phyloP scores from a whole-genome alignment of 2,888 invertebrate species.

The Lacanobia wlatinum region DNA sequence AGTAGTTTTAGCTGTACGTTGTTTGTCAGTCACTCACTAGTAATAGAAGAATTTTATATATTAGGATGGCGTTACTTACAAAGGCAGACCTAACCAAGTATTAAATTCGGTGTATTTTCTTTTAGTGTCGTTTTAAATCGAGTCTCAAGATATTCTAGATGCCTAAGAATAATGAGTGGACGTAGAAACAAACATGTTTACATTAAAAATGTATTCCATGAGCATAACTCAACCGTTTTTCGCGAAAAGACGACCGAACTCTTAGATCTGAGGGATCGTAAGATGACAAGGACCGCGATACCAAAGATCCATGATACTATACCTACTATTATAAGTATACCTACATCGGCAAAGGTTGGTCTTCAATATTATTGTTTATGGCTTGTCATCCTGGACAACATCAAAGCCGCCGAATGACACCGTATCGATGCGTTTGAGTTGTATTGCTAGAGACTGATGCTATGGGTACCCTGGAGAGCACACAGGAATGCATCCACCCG shows the following conservation, averaged over 20 bases:
- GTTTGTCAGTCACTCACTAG: too few relatives aligned
- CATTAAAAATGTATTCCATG: not conserved
- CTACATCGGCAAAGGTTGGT: not conserved
- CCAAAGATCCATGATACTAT: too few relatives aligned
- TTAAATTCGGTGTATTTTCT: not conserved
- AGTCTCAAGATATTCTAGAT: conserved; percentile 2
- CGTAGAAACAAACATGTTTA: not conserved
- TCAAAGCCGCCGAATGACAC: not conserved
- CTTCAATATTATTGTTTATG: not conserved
- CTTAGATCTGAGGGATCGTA: not conserved
- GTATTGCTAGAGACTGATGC: not conserved
- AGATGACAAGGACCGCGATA: too few relatives aligned
- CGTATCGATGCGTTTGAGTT: too few relatives aligned
- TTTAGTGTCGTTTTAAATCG: not conserved
- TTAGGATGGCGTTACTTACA: too few relatives aligned
- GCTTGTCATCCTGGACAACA: not conserved
- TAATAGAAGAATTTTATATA: too few relatives aligned
- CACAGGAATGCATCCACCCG: not conserved
- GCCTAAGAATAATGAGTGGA: too few relatives aligned
- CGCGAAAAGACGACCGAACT: not conserved
- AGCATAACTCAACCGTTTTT: not conserved
- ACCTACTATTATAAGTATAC: too few relatives aligned
- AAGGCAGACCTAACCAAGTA: too few relatives aligned
- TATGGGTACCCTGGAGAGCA: not conserved
- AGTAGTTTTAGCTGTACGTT: too few relatives aligned